Conservation (phyloP, 2,113 vertebrate species). For the Psittacula cyanocephala region DNA sequence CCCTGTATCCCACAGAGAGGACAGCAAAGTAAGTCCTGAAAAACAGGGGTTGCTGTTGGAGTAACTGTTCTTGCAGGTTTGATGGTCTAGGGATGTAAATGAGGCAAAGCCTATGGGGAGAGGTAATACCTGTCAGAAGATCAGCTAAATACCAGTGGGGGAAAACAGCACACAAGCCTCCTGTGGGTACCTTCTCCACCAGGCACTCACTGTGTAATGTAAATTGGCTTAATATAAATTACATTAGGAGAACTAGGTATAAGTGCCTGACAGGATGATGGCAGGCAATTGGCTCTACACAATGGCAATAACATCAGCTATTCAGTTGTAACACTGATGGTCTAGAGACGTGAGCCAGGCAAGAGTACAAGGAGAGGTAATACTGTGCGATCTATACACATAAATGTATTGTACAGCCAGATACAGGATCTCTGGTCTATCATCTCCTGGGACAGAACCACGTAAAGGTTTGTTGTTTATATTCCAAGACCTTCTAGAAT, state of each 20-base stretch:
- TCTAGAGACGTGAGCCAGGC: background rate
- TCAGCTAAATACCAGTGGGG: background rate
- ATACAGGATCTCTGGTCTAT: background rate
- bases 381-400: background rate
- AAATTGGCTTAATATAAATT: conserved; percentile 55
- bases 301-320: background rate
- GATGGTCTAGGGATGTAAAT: background rate
- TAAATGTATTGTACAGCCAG: background rate
- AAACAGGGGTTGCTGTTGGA: conserved; percentile 13
- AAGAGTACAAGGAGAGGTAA: background rate
- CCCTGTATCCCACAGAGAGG: background rate
- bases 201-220: background rate
- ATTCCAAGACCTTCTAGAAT: background rate
- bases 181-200: background rate
- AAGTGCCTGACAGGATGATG: conserved; percentile 38
- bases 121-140: conserved; percentile 8
- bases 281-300: background rate
- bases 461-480: background rate
- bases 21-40: background rate
- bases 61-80: background rate
- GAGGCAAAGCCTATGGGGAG: background rate
- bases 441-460: background rate
- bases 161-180: background rate
- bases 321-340: background rate
- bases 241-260: background rate